Evolutionary conservation across 2,797 vertebrate genomes (phyloP).

Genomic region (Cirrhinus molitorella): DNA sequence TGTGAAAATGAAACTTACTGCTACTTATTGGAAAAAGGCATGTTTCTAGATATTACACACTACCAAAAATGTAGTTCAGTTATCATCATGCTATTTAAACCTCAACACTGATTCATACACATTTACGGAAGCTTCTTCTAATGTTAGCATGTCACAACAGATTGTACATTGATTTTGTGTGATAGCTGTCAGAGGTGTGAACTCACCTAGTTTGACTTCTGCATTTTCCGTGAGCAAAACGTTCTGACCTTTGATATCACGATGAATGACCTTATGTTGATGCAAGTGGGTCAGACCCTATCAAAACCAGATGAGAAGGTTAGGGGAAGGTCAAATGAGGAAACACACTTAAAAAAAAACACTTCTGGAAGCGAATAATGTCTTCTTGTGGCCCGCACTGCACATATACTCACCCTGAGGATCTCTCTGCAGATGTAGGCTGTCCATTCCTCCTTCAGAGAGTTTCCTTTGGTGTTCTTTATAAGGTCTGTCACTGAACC

Average conservation of each 20-base stretch:
- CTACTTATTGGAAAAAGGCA: background rate
- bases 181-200: background rate
- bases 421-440: slow-evolving; percentile 98
- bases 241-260: slow-evolving; percentile 98
- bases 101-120: background rate
- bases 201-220: slow-evolving; percentile 94
- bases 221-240: slow-evolving; percentile 96
- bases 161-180: background rate
- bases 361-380: background rate
- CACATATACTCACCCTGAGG: slow-evolving; percentile 83
- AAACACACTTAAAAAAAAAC: background rate
- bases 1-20: background rate
- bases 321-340: background rate
- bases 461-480: slow-evolving; percentile 98
- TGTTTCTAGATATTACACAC: background rate
- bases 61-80: background rate
- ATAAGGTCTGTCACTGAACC: slow-evolving; percentile 96
- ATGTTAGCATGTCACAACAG: too few species aligned
- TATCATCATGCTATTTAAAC: background rate
- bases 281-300: slow-evolving; percentile 98
- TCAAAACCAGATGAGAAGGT: slow-evolving; percentile 16
- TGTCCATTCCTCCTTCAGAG: slow-evolving; percentile 97
- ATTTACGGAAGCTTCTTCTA: background rate
- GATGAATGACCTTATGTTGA: slow-evolving; percentile 98
- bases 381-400: background rate